Conservation (phyloP, 2,888 invertebrate species). For the Callyntrura guangdongensis region DNA sequence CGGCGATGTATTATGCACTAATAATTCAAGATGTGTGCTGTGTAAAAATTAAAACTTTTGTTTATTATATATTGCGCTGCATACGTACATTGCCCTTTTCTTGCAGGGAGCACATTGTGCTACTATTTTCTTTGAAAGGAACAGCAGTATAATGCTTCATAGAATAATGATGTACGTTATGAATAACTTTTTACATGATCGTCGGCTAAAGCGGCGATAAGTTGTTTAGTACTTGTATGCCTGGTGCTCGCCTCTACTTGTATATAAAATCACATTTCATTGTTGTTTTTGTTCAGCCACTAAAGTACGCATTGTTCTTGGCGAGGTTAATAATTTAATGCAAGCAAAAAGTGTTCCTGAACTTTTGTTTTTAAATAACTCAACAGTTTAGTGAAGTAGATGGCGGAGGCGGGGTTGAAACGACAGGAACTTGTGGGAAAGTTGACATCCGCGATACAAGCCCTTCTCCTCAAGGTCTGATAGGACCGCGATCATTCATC, state of each 20-base stretch:
- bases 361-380: slow-evolving; percentile 32
- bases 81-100: neutral
- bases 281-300: neutral
- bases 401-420: slow-evolving; percentile 66
- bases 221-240: neutral
- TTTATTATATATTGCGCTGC: neutral
- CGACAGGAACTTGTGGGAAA: slow-evolving; percentile 81
- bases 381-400: slow-evolving; percentile 79
- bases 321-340: neutral
- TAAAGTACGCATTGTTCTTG: slow-evolving; percentile 29
- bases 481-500: slow-evolving; percentile 77
- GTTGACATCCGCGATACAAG: slow-evolving; percentile 78
- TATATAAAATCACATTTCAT: neutral
- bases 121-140: neutral
- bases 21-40: slow-evolving; percentile 18
- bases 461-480: slow-evolving; percentile 69
- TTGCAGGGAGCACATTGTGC: neutral
- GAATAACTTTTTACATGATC: neutral
- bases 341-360: slow-evolving; percentile 13
- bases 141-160: neutral
- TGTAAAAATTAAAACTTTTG: neutral
- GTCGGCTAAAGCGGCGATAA: neutral
- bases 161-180: slow-evolving; percentile 8
- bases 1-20: slow-evolving; percentile 25
- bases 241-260: neutral